A percentile compares a stretch with the other conserved stretches of the same genome.
Evolutionary conservation across 2,797 vertebrate genomes (phyloP).

Genomic region (Clarias pachynema): DNA sequence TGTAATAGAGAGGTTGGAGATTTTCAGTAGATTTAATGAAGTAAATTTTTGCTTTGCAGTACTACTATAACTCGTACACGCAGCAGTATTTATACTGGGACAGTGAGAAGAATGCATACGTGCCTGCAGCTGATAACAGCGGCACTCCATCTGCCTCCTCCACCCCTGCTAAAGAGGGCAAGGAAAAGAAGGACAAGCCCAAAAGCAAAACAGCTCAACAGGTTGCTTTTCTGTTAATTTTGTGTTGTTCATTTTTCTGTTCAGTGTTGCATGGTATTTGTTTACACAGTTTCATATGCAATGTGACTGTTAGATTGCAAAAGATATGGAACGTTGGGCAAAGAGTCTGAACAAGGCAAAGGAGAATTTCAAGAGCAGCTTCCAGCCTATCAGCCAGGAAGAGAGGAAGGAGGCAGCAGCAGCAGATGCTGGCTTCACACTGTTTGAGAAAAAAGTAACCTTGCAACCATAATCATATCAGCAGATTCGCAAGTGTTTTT

Average conservation of each 20-base stretch:
- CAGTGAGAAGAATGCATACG: conserved; percentile 90
- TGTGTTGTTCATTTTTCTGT: not conserved
- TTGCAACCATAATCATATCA: not conserved
- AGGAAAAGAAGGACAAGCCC: conserved; percentile 97
- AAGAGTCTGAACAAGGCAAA: conserved; percentile 99
- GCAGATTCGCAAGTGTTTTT: not conserved
- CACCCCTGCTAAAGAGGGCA: conserved; percentile 88
- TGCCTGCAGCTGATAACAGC: conserved; percentile 79
- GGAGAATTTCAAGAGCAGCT: conserved; percentile 95
- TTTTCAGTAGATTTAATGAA: not conserved
- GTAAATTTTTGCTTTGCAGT: conserved; percentile 71
- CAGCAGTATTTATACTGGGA: conserved; percentile 99
- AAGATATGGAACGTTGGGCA: conserved; percentile 99
- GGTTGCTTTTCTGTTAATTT: conserved; percentile 67
- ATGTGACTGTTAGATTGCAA: conserved; percentile 85
- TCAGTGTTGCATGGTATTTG: not conserved
- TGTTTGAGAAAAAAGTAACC: conserved; percentile 97
- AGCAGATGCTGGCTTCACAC: conserved; percentile 91
- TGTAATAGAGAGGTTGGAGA: not conserved
- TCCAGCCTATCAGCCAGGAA: conserved; percentile 91
- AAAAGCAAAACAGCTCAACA: conserved; percentile 99
- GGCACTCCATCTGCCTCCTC: conserved; percentile 60
- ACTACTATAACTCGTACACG: conserved; percentile 97
- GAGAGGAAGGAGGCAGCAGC: conserved; percentile 93
- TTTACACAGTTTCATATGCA: not conserved